Conservation (phyloP, 2,888 invertebrate genomes). For the Cyrtodaria siliqua region DNA sequence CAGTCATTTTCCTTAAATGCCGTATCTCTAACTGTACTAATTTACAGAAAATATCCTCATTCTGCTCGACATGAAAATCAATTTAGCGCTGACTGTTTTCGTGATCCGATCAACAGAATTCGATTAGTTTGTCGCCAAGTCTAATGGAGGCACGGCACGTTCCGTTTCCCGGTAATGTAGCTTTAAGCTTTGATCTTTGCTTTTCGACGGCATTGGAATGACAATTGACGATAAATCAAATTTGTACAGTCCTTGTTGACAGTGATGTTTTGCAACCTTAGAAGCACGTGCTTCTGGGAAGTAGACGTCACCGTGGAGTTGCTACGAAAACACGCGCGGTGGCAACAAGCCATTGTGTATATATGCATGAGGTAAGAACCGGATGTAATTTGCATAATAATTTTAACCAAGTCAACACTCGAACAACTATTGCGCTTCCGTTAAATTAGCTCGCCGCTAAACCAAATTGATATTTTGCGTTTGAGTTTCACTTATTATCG, state of each 20-base stretch:
- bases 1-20: neutral
- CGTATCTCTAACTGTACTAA: conserved; percentile 27
- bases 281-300: conserved; percentile 43
- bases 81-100: conserved; percentile 60
- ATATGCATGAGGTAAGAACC: conserved; percentile 31
- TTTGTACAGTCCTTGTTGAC: conserved; percentile 54
- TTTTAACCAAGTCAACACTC: conserved; percentile 14
- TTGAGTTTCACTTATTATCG: conserved; percentile 22
- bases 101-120: conserved; percentile 62
- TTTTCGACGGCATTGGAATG: conserved; percentile 52
- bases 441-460: conserved; percentile 15
- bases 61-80: conserved; percentile 58
- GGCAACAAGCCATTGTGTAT: conserved; percentile 7
- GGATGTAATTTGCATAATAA: conserved; percentile 31
- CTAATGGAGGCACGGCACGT: conserved; percentile 63
- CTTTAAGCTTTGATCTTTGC: conserved; percentile 58
- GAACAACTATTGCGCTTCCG: conserved; percentile 21
- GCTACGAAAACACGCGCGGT: neutral
- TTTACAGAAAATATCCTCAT: conserved; percentile 53
- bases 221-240: conserved; percentile 64
- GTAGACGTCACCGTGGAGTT: neutral
- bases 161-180: conserved; percentile 51
- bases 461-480: conserved; percentile 32
- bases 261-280: conserved; percentile 42
- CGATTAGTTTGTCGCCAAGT: conserved; percentile 64